Base-by-base conservation (phyloP, 2,113 vertebrate species). In the Oreochromis spilurus region DNA sequence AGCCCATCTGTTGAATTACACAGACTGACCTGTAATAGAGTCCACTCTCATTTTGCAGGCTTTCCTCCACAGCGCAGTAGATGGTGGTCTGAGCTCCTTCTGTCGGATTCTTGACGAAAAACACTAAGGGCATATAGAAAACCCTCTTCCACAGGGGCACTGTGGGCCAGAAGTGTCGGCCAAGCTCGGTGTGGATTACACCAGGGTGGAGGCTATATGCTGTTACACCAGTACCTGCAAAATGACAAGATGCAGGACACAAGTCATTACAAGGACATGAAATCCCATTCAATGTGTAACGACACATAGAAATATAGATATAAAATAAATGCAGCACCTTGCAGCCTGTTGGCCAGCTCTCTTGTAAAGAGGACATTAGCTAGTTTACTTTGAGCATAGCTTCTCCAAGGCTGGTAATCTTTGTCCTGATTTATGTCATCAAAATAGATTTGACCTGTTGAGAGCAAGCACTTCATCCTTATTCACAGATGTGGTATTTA, bases 311-410 rank as follows among this genome's bases (percentile, higher is more conserved):
- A 50, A 48, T 50, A 31, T 67, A 60, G 29, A 36, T 24, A 24
- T 65, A 79, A 21, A 57, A 45, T n/a, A 9, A 4, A 65, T 1
- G 7, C 10, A 60, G 45, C 81, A 95, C 95, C 95, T 93, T 93
- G 78, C 19, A 96, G 78, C 70, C 84, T 90, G 26, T 58, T 85
- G 5, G 95, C 90, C 67, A 96, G 88, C 83, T 96, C 94, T 9
- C 34, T 88, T 34, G 87, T 94, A 67, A 96, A 96, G 43, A 96
- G 91, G 52, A 96, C 85, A 53, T 96, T 96, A 31, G 96, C 94
- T 36, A 96, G 91, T 86, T 96, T 96, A 87, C 96, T 96, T 89
- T 95, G 95, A 10, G 10, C 3, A 57, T 96, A 96, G 84, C 95
- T 93, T 75, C 58, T 91, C 40, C 52, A 7, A 17, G 94, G 87